A percentile compares a stretch with the other conserved stretches of the same genome.
Conservation (phyloP, 2,797 vertebrate species). For the Peromyscus eremicus region DNA sequence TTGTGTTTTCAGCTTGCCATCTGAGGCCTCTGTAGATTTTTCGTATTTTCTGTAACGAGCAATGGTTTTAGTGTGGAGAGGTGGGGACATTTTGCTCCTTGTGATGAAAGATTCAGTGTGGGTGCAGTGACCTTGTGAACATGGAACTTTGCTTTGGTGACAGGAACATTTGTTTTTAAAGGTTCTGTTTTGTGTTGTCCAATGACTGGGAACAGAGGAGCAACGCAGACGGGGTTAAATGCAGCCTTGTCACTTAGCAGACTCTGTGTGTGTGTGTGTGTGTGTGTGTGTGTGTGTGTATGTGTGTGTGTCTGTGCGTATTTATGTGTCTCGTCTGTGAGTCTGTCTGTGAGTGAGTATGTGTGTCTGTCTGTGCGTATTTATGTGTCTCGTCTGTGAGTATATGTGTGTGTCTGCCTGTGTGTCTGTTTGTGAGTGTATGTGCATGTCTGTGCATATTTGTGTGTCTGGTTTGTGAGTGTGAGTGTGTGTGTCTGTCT, state of each 20-base stretch:
- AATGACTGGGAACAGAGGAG: not conserved
- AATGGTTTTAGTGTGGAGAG: not conserved
- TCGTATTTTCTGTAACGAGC: not conserved
- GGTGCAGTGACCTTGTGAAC: conserved; percentile 1
- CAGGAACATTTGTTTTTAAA: not conserved
- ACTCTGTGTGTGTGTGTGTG: too few relatives aligned
- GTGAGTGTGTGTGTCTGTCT: not conserved
- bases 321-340: not conserved
- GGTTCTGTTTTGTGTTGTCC: not conserved
- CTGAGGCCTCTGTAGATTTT: not conserved
- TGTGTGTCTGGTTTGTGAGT: not conserved
- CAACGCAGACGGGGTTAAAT: not conserved
- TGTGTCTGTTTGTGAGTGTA: not conserved
- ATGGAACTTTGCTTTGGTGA: not conserved
- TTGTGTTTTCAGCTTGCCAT: not conserved
- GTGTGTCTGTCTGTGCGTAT: not conserved
- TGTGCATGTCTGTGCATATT: not conserved
- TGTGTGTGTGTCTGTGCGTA: not conserved
- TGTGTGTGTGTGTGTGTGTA: not conserved
- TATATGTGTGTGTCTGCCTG: not conserved
- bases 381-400: not conserved
- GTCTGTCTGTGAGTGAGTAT: too few relatives aligned
- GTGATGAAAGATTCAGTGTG: not conserved
- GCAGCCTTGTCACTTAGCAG: not conserved
- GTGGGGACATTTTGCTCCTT: not conserved